Evolutionary conservation across 2,888 invertebrate species (phyloP).

Genomic region (Platynereis dumerilii): DNA sequence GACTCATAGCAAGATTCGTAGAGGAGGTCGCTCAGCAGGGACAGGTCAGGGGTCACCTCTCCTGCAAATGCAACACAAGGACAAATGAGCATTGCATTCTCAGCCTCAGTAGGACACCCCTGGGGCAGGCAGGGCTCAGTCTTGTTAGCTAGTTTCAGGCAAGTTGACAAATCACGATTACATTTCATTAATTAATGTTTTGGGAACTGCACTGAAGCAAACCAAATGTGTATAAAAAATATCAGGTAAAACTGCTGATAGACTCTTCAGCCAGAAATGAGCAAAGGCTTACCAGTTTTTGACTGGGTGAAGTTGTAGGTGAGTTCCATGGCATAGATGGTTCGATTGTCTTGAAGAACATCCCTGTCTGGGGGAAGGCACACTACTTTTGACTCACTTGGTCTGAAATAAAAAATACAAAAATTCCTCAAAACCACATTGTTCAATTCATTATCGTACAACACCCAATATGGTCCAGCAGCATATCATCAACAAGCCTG

Average conservation of each 20-base stretch:
- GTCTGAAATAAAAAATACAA: slow-evolving; percentile 69
- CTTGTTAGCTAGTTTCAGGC: background rate
- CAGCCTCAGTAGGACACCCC: no score
- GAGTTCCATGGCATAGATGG: slow-evolving; percentile 88
- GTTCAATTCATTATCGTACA: no score
- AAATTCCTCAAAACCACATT: background rate
- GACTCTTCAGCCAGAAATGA: no score
- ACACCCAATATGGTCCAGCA: no score
- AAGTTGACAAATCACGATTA: no score
- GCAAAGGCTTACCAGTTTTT: slow-evolving; percentile 27
- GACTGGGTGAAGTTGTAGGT: slow-evolving; percentile 83
- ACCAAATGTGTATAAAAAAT: no score
- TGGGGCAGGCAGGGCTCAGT: background rate
- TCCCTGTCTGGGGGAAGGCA: slow-evolving; percentile 79
- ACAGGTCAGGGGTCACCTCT: slow-evolving; percentile 70
- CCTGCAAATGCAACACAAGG: slow-evolving; percentile 74
- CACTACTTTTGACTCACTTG: slow-evolving; percentile 79
- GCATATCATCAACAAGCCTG: no score
- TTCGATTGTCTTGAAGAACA: slow-evolving; percentile 83
- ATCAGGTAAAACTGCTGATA: no score
- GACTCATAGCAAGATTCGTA: slow-evolving; percentile 97
- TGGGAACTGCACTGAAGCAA: no score
- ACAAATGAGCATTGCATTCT: slow-evolving; percentile 64
- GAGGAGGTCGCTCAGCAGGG: slow-evolving; percentile 82
- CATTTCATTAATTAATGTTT: no score